Evolutionary conservation across 2,797 vertebrate species (phyloP).

Genomic region (Danio albolineatus): DNA sequence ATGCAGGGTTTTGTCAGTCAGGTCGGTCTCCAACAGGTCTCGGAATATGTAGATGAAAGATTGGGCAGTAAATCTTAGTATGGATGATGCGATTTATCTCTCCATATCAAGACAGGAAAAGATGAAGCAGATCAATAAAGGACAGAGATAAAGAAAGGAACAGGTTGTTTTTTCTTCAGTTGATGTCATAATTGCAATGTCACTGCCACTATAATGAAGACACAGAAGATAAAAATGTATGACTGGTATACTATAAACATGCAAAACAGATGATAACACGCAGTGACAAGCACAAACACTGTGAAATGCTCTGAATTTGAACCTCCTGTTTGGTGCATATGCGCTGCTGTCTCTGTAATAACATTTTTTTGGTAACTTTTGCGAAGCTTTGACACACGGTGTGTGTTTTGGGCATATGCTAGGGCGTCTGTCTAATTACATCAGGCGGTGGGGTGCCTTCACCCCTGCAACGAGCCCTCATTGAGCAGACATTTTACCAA

Average conservation of each 20-base stretch:
- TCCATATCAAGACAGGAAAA: constrained; percentile 21
- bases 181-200: constrained; percentile 39
- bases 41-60: constrained; percentile 37
- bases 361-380: neutral
- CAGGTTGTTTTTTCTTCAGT: neutral
- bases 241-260: constrained; percentile 1
- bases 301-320: neutral
- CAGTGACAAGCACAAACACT: neutral
- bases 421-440: constrained; percentile 51
- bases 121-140: constrained; percentile 47
- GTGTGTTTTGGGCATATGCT: constrained; percentile 42
- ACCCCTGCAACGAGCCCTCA: constrained; percentile 15
- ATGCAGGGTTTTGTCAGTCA: constrained; percentile 12
- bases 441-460: constrained; percentile 28
- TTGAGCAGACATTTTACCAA: constrained; percentile 51
- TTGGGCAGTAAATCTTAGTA: constrained; percentile 46
- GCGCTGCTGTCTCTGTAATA: neutral
- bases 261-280: constrained; percentile 11
- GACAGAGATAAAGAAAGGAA: constrained; percentile 25
- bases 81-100: constrained; percentile 54
- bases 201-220: constrained; percentile 42
- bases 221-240: neutral
- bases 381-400: constrained; percentile 44
- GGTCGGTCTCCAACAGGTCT: constrained; percentile 41
- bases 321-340: neutral